These are phyloP conservation scores for Anas acuta DNA, from an alignment of 2,797 vertebrate genomes.

Conservation along the genomic window DNA sequence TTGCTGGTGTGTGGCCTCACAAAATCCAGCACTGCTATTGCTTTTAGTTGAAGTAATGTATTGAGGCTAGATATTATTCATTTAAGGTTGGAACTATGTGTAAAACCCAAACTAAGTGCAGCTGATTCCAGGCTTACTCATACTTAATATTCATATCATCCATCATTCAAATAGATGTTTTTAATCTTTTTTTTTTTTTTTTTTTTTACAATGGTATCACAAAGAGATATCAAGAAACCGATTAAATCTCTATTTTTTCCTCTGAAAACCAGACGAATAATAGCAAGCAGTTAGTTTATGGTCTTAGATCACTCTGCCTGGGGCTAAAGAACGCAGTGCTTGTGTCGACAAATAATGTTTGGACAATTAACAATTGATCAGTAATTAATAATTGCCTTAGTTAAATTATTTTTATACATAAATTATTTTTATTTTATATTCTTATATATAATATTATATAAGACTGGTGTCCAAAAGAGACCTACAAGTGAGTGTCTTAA, in stretches of 20 bases:
- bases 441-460: too few relatives aligned
- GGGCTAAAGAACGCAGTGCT: neutral
- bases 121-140: neutral
- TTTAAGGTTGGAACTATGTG: neutral
- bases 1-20: neutral
- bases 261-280: neutral
- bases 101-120: neutral
- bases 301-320: neutral
- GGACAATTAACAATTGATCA: neutral
- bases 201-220: neutral
- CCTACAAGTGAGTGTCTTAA: neutral
- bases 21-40: neutral
- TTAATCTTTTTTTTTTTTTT: too few relatives aligned
- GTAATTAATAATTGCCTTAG: neutral
- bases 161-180: neutral
- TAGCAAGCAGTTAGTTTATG: neutral
- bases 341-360: neutral
- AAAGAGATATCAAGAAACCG: neutral
- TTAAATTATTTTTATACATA: neutral
- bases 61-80: neutral
- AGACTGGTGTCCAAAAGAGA: neutral
- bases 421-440: neutral
- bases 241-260: fast-evolving
- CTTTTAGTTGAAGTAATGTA: neutral
- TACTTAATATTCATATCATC: neutral